A percentile compares a stretch with the other conserved stretches of the same genome.
These are phyloP conservation scores for Alloscopus bannaensis DNA, from an alignment of 2,888 invertebrate species.

Conservation along the genomic window DNA sequence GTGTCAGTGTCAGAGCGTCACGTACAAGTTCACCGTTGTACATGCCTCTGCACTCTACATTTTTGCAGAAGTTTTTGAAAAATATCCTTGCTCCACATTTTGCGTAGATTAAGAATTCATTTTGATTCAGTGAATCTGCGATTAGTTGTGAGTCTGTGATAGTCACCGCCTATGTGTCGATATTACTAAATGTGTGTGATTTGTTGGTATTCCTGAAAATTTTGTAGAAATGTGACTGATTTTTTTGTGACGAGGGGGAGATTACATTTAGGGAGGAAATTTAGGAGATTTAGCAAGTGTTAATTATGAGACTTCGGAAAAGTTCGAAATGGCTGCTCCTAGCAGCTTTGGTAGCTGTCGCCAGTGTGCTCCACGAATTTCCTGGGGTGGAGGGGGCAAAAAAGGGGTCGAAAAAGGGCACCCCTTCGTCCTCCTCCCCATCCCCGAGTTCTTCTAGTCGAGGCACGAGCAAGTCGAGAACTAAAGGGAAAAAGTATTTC, in stretches of 20 bases:
- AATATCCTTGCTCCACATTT: too few relatives aligned
- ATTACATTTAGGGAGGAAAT: too few relatives aligned
- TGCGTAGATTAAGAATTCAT: too few relatives aligned
- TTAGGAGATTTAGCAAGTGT: neutral
- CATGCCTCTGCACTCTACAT: too few relatives aligned
- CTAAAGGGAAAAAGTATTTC: conserved; percentile 41
- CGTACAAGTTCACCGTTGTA: too few relatives aligned
- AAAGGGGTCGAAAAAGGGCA: conserved; percentile 50
- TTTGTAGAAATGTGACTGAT: conserved; percentile 13
- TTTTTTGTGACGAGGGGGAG: too few relatives aligned
- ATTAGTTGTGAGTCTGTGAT: too few relatives aligned
- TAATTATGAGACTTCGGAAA: conserved; percentile 49
- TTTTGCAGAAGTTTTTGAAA: too few relatives aligned
- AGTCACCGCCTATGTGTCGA: too few relatives aligned
- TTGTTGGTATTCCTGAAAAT: neutral
- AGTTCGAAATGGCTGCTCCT: conserved; percentile 58
- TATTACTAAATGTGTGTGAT: conserved; percentile 4
- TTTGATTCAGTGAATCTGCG: too few relatives aligned
- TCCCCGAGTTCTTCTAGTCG: conserved; percentile 46
- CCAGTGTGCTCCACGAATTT: conserved; percentile 54
- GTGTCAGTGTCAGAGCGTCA: conserved; percentile 43
- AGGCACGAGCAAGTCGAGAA: conserved; percentile 50
- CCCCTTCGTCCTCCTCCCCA: neutral
- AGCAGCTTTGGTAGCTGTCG: conserved; percentile 45
- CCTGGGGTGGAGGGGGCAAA: conserved; percentile 34